Conservation (phyloP, 2,888 invertebrate species). For the Andrena chrysosceles region DNA sequence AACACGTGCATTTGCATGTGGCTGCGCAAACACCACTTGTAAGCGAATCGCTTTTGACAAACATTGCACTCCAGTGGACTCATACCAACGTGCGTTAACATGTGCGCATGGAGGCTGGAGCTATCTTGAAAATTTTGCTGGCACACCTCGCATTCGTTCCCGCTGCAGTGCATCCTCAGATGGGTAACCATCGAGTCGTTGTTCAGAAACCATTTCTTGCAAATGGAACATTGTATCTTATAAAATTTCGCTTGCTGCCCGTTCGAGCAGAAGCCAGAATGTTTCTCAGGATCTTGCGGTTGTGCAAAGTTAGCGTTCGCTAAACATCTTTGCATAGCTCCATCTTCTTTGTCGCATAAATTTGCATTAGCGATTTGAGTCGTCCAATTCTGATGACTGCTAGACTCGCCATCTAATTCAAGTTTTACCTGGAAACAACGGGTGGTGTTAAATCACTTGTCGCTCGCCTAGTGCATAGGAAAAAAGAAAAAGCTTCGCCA, state of each 20-base stretch:
- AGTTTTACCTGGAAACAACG: constrained; percentile 78
- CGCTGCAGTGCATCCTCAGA: constrained; percentile 79
- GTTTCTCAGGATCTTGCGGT: constrained; percentile 65
- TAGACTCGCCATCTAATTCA: constrained; percentile 79
- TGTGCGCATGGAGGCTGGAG: constrained; percentile 79
- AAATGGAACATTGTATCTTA: constrained; percentile 82
- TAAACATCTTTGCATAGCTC: constrained; percentile 75
- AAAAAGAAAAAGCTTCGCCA: neutral
- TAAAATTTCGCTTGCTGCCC: constrained; percentile 80
- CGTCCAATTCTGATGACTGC: constrained; percentile 80
- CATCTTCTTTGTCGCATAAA: constrained; percentile 79
- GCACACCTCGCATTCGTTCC: constrained; percentile 80
- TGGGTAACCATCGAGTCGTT: constrained; percentile 83
- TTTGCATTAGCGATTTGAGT: constrained; percentile 76
- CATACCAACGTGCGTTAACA: constrained; percentile 81
- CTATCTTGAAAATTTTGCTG: constrained; percentile 79
- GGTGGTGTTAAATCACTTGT: constrained; percentile 12
- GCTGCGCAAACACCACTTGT: constrained; percentile 80
- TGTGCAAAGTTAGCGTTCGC: constrained; percentile 67
- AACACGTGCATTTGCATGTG: constrained; percentile 81
- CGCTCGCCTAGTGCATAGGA: neutral
- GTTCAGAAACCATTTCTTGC: constrained; percentile 83
- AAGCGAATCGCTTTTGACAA: constrained; percentile 81
- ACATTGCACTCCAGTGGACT: constrained; percentile 80
- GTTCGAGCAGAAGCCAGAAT: constrained; percentile 60